phyloP scores from a whole-genome alignment of 2,113 vertebrate species.

The Salvelinus fontinalis region DNA sequence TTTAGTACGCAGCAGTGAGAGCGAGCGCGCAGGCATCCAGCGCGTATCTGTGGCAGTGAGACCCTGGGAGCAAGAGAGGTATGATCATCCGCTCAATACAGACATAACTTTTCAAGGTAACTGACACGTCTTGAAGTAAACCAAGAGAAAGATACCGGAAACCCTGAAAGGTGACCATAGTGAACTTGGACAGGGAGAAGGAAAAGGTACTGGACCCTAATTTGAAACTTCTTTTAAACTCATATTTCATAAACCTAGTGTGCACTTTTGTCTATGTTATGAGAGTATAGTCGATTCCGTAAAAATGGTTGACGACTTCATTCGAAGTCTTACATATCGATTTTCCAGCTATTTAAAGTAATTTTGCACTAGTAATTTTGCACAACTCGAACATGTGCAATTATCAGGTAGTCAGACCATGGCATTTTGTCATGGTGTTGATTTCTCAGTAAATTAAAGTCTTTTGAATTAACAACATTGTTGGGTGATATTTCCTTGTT shows the following conservation, averaged over 20 bases:
- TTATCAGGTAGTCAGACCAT: neutral
- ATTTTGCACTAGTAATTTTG: neutral
- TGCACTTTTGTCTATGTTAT: neutral
- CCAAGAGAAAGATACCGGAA: constrained; percentile 32
- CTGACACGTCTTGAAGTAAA: constrained; percentile 33
- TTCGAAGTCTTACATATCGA: neutral
- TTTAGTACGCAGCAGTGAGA: constrained; percentile 5
- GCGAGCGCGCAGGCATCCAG: neutral
- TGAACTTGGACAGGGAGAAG: neutral
- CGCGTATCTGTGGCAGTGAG: neutral
- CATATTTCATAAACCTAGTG: neutral
- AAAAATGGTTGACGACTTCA: neutral
- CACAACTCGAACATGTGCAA: neutral
- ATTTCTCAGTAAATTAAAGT: neutral
- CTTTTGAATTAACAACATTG: neutral
- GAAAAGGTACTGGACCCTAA: constrained; percentile 1
- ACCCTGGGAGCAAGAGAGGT: neutral
- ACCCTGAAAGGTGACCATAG: constrained; percentile 31
- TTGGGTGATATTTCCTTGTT: neutral
- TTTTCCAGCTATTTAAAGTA: neutral
- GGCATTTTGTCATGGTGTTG: neutral
- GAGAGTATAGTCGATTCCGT: neutral
- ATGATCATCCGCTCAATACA: neutral
- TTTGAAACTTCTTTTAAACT: neutral
- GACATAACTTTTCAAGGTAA: constrained; percentile 19